Conservation (phyloP, 2,113 vertebrate species). For the Cyphomyrus plagiostoma region DNA sequence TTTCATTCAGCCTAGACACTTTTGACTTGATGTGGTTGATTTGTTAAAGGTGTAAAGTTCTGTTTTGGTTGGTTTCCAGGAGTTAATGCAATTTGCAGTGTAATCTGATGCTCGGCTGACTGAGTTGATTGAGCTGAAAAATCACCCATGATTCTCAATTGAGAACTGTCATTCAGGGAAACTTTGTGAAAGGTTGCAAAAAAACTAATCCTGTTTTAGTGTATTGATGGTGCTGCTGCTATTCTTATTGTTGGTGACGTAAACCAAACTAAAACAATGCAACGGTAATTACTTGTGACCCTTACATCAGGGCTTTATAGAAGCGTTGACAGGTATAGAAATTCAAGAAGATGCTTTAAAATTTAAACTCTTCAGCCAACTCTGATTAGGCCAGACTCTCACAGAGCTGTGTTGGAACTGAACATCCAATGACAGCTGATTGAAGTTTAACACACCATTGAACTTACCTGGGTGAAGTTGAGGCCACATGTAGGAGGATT, state of each 20-base stretch:
- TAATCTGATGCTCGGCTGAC: not conserved
- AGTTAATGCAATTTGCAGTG: not conserved
- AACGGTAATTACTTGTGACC: not conserved
- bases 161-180: not conserved
- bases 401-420: not conserved
- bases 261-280: not conserved
- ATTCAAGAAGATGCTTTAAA: not conserved
- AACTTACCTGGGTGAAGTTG: not conserved
- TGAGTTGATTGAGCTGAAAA: not conserved
- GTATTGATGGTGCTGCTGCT: not conserved
- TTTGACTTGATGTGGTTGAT: not conserved
- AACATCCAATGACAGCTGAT: not conserved
- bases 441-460: not conserved
- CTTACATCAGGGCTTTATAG: not conserved
- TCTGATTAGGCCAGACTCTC: not conserved
- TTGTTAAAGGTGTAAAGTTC: not conserved
- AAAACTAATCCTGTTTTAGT: not conserved
- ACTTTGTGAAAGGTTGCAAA: not conserved
- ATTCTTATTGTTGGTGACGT: not conserved
- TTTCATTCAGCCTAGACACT: not conserved
- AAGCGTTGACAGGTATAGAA: not conserved
- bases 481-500: not conserved
- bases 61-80: not conserved
- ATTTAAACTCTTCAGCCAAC: not conserved
- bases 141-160: not conserved